phyloP scores from a whole-genome alignment of 1,140 invertebrate genomes.

The Anthonomus grandis region DNA sequence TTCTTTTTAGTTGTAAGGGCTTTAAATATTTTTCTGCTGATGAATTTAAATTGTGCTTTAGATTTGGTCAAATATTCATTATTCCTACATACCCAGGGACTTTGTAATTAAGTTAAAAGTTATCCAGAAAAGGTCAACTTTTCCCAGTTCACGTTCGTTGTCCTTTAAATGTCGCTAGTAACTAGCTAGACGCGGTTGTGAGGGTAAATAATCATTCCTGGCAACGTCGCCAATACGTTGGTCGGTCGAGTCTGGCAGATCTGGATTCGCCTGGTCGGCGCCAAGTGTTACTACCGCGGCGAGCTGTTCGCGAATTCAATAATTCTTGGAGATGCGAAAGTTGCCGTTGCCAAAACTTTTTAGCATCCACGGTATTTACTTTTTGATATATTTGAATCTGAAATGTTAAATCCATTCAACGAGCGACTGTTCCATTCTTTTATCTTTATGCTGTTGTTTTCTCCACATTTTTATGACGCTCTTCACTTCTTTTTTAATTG shows the following conservation, averaged over 20 bases:
- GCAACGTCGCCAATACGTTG: slow-evolving; percentile 8
- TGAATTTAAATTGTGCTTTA: no score
- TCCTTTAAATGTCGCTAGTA: background rate
- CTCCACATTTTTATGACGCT: no score
- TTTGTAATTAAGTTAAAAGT: no score
- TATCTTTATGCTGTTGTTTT: no score
- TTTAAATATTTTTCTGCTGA: no score
- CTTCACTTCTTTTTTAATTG: no score
- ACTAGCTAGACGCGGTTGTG: background rate
- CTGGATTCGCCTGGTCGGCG: slow-evolving; percentile 19
- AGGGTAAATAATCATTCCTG: background rate
- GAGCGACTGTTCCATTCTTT: no score
- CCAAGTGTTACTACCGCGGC: slow-evolving; percentile 13
- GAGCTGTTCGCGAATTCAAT: slow-evolving; percentile 10
- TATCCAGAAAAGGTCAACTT: no score
- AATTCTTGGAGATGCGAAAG: slow-evolving; percentile 22
- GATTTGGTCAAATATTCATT: no score
- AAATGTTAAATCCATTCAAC: slow-evolving; percentile 12
- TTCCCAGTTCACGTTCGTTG: no score
- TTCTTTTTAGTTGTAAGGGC: no score
- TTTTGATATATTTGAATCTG: slow-evolving; percentile 21
- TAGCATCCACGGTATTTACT: slow-evolving; percentile 25
- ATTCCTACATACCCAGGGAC: no score
- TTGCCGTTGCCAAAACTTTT: slow-evolving; percentile 25
- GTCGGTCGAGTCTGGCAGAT: slow-evolving; percentile 26